Conservation (phyloP, 2,113 vertebrate species). For the Notechis scutatus region DNA sequence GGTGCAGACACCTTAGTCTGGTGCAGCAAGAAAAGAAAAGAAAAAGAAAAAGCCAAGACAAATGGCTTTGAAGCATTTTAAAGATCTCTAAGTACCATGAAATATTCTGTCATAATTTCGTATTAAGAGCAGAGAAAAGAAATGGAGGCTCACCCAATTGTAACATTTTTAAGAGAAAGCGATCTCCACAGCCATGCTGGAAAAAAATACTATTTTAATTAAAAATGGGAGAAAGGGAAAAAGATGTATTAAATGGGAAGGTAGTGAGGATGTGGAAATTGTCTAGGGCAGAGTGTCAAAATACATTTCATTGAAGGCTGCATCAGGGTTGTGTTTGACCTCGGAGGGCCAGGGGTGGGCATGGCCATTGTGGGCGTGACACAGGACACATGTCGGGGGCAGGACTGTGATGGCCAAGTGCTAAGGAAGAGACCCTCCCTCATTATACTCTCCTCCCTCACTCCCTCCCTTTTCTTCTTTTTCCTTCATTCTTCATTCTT, state of each 20-base stretch:
- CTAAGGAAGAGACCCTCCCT: no score
- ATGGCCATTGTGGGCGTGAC: no score
- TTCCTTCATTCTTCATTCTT: no score
- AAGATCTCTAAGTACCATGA: neutral
- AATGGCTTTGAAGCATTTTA: neutral
- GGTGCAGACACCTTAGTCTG: neutral
- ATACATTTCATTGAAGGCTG: no score
- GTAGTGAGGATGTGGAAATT: neutral
- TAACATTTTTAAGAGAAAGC: neutral
- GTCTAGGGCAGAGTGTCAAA: neutral
- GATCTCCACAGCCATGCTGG: neutral
- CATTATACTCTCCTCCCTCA: no score
- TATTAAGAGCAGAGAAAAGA: neutral
- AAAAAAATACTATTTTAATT: neutral
- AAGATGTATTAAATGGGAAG: neutral
- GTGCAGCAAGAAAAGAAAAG: neutral
- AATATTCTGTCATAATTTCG: neutral
- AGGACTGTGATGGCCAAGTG: no score
- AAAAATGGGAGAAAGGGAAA: neutral
- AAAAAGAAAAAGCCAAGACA: neutral
- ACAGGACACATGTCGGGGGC: no score
- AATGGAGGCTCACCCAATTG: neutral
- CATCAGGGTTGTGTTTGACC: no score
- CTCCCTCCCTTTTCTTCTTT: no score
- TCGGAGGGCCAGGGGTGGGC: no score